Percentiles rank a stretch among this genome's conserved stretches.
These are phyloP conservation scores for Drosophila stalkeri DNA, from an alignment of 2,888 invertebrate species.

Conservation along the genomic window DNA sequence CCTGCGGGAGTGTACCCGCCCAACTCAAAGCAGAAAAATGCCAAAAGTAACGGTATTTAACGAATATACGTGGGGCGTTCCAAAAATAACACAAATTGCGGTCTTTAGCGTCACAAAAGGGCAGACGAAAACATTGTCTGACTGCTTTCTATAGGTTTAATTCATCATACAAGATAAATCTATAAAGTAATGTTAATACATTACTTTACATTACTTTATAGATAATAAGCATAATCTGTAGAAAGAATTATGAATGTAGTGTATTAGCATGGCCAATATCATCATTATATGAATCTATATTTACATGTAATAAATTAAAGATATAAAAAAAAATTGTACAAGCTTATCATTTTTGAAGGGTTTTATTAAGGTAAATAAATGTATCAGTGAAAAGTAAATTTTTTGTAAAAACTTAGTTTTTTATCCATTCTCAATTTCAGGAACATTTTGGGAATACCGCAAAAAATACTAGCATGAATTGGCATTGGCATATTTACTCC, in stretches of 20 bases:
- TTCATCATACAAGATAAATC: too few relatives aligned
- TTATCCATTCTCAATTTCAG: background rate
- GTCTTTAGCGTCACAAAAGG: too few relatives aligned
- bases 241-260: background rate
- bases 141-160: background rate
- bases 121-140: background rate
- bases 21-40: background rate
- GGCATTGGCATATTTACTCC: background rate
- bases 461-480: background rate
- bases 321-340: background rate
- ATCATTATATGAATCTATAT: background rate
- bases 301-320: background rate
- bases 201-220: too few relatives aligned
- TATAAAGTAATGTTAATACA: too few relatives aligned
- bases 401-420: background rate
- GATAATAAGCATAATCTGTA: background rate
- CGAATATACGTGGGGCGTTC: slow-evolving; percentile 19
- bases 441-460: background rate
- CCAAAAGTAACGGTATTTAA: slow-evolving; percentile 5
- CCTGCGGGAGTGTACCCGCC: slow-evolving; percentile 29
- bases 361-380: background rate
- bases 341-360: background rate
- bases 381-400: background rate
- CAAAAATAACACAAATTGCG: background rate
- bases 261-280: background rate